Percentiles rank a stretch among this genome's conserved stretches.
Evolutionary conservation across 2,797 vertebrate species (phyloP).

Genomic region (Ctenosaura bakeri): DNA sequence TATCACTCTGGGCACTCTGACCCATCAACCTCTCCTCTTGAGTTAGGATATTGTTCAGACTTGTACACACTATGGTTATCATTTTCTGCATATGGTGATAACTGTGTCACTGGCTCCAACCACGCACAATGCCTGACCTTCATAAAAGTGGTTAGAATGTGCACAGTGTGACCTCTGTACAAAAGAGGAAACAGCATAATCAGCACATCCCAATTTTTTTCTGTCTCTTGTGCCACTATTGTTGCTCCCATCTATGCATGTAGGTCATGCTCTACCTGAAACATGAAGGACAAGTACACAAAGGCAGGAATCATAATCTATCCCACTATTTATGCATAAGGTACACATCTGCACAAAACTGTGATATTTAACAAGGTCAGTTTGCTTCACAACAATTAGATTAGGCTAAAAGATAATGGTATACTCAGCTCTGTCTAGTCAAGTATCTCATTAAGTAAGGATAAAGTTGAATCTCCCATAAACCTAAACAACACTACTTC

Average conservation of each 20-base stretch:
- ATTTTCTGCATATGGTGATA: background rate
- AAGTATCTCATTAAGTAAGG: background rate
- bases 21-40: background rate
- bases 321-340: background rate
- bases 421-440: no score
- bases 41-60: background rate
- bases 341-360: background rate
- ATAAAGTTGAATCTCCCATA: background rate
- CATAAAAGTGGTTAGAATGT: background rate
- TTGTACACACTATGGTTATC: background rate
- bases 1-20: background rate
- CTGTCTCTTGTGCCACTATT: background rate
- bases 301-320: background rate
- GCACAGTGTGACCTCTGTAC: background rate
- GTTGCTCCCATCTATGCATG: background rate
- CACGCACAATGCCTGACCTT: background rate
- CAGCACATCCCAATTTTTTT: background rate
- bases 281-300: background rate
- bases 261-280: background rate
- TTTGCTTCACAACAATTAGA: background rate
- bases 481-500: background rate
- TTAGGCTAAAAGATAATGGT: background rate
- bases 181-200: background rate
- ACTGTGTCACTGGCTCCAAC: background rate
- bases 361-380: background rate